Percentiles rank a stretch among this genome's conserved stretches.
These are phyloP conservation scores for Atta cephalotes DNA, from an alignment of 1,140 invertebrate genomes.

Conservation along the genomic window DNA sequence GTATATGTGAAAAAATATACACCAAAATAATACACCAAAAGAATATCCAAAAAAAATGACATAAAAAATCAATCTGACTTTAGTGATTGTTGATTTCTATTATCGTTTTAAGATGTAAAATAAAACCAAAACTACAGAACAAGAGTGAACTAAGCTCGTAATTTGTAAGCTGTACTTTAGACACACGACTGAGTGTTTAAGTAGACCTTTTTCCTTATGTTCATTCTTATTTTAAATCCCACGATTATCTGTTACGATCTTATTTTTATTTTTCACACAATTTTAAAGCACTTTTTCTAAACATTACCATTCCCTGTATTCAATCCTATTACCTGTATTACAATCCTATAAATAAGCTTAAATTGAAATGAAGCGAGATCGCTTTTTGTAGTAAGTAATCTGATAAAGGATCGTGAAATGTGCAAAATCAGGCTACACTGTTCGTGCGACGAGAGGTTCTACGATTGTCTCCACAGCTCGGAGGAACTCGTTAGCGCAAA, in stretches of 20 bases:
- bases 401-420: constrained; percentile 53
- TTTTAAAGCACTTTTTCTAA: not conserved
- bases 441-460: constrained; percentile 90
- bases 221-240: not conserved
- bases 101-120: not conserved
- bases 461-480: constrained; percentile 88
- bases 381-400: constrained; percentile 39
- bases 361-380: constrained; percentile 22
- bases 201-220: not conserved
- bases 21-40: not conserved
- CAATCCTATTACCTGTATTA: too few species aligned
- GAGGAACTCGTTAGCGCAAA: constrained; percentile 84
- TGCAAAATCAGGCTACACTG: constrained; percentile 87
- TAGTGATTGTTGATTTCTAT: not conserved
- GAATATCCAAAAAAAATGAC: not conserved
- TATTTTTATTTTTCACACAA: not conserved
- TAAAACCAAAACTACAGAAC: not conserved
- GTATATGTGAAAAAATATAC: too few species aligned
- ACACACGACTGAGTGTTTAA: not conserved
- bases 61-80: not conserved
- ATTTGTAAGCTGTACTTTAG: constrained; percentile 18
- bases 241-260: not conserved
- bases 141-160: not conserved
- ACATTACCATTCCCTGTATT: not conserved
- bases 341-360: constrained; percentile 15